Evolutionary conservation across 2,113 vertebrate species (phyloP).

Genomic region (Phycodurus eques): DNA sequence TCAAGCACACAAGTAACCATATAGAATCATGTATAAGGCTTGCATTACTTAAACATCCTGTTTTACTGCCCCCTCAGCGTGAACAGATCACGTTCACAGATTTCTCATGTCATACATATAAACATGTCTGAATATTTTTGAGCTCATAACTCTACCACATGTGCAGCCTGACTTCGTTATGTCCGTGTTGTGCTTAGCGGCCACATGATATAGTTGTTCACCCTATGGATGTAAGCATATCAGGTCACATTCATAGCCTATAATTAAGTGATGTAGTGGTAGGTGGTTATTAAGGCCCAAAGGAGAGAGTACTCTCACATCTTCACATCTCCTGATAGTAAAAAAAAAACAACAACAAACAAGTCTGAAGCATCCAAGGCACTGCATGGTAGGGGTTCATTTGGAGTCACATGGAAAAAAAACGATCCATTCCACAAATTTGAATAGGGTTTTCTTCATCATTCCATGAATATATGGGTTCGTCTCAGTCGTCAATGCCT

Average conservation of each 20-base stretch:
- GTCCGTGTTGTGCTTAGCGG: constrained; percentile 5
- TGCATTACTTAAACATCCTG: constrained; percentile 40
- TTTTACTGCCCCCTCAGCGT: constrained; percentile 15
- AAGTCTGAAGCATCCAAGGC: constrained; percentile 15
- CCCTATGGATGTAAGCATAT: constrained; percentile 14
- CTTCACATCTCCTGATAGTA: constrained; percentile 16
- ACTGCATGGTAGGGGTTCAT: neutral
- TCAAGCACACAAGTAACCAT: constrained; percentile 42
- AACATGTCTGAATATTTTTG: constrained; percentile 31
- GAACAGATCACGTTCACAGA: constrained; percentile 36
- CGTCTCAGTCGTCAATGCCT: neutral
- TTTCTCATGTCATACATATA: constrained; percentile 18
- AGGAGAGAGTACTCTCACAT: constrained; percentile 16
- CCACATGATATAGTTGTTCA: constrained; percentile 1
- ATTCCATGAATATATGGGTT: no score
- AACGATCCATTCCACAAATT: neutral
- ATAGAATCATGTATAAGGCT: constrained; percentile 51
- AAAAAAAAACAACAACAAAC: neutral
- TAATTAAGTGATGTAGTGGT: constrained; percentile 24
- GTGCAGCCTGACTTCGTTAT: neutral
- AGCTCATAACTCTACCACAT: constrained; percentile 19
- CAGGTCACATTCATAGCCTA: constrained; percentile 35
- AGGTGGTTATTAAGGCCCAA: constrained; percentile 10
- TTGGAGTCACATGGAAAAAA: neutral
- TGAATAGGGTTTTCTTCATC: neutral